Base-by-base conservation (phyloP, 2,113 vertebrate genomes). In the Sminthopsis crassicaudata region DNA sequence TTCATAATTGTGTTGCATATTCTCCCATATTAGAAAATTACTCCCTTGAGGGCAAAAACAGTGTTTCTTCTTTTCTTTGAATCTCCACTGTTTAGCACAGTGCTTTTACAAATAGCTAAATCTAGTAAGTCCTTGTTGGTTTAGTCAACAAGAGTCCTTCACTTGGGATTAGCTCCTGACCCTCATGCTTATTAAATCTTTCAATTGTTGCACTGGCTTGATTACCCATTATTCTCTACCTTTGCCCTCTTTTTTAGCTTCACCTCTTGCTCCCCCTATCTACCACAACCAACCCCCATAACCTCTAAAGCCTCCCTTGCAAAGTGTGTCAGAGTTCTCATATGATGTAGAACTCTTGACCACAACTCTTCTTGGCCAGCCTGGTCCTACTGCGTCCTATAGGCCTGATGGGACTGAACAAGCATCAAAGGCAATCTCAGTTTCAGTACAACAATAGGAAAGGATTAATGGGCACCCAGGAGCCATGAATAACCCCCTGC, bases 401-500 rank as follows among this genome's bases (percentile, higher is more conserved):
- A n/a, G 14, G 19, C 36, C 30, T n/a, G 36, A 14, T n/a, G 3
- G 36, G 36, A 14, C 30, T n/a, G 36, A 93, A 95, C 95, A 93
- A 91, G 55, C 55, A 94, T 46, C 54, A 96, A 8, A 19, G 89
- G 4, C 2, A n/a, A 93, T 46, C 46, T n/a, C 36, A 94, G 90
- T n/a, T 90, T 93, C 27, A 91, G 94, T 92, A 92, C 57, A 92
- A 90, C 4, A 53, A 90, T 92, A 36, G 94, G 96, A 92, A 76
- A 42, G 97, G 92, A 97, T 96, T 97, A 98, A 96, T 98, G 53
- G 94, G 67, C n/a, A 8, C 22, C 92, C 27, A 90, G 27, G 30
- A 53, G n/a, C 67, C 67, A 76, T 76, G 46, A 95, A 96, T 97
- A 98, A 97, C 91, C 54, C 96, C 91, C 0, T 27, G 26, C 76